These are phyloP conservation scores for Steatornis caripensis DNA, from an alignment of 2,113 vertebrate genomes.

Conservation along the genomic window DNA sequence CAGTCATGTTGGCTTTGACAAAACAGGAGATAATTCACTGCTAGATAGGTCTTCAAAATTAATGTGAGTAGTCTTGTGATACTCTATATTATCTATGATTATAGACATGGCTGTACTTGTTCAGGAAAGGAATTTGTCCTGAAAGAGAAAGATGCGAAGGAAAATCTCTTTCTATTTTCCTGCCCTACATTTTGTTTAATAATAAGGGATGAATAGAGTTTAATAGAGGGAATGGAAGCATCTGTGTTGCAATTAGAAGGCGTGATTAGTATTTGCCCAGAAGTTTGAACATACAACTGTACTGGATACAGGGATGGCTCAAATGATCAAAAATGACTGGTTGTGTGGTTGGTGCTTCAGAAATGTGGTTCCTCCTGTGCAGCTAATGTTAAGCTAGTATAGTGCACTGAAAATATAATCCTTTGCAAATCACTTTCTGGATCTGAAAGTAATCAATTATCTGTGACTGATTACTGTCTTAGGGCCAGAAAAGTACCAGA, in stretches of 20 bases:
- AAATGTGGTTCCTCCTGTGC: neutral
- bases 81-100: neutral
- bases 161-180: constrained; percentile 12
- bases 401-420: constrained; percentile 29
- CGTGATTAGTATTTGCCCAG: constrained; percentile 15
- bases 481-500: constrained; percentile 10
- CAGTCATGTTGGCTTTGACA: neutral
- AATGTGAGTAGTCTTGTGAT: neutral
- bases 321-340: constrained; percentile 15
- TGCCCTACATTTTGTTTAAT: constrained; percentile 27
- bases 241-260: constrained; percentile 27
- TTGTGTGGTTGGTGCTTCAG: neutral
- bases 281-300: neutral
- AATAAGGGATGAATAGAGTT: constrained; percentile 9
- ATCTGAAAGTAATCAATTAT: constrained; percentile 53
- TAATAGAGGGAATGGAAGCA: constrained; percentile 37
- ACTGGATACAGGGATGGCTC: neutral
- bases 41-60: constrained; percentile 3
- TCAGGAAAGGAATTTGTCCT: constrained; percentile 4
- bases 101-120: neutral
- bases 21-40: constrained; percentile 29
- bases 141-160: constrained; percentile 23
- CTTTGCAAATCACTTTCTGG: constrained; percentile 36
- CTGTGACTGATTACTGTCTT: constrained; percentile 45
- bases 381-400: constrained; percentile 1